These are phyloP conservation scores for Andrena fulva DNA, from an alignment of 2,888 invertebrate genomes.

Conservation along the genomic window DNA sequence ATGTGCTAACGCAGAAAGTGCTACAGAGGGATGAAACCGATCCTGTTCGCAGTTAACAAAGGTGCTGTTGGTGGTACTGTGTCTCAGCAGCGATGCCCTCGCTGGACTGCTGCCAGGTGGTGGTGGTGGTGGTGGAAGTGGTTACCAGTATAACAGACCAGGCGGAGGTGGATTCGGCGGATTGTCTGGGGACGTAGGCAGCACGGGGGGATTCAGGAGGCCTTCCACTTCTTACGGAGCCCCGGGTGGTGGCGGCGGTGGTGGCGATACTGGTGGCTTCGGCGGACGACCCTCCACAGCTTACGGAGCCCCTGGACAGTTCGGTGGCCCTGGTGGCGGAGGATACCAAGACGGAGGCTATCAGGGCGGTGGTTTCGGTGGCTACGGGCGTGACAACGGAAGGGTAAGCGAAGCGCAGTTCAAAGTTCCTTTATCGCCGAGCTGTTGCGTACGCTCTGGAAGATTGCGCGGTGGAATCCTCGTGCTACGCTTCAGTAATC, in stretches of 20 bases:
- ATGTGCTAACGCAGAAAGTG: background rate
- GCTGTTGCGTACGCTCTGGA: too few relatives aligned
- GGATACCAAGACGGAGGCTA: constrained; percentile 50
- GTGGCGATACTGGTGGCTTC: constrained; percentile 24
- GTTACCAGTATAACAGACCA: constrained; percentile 82
- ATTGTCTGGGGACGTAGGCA: constrained; percentile 61
- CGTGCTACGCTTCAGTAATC: background rate
- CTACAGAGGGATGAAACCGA: background rate
- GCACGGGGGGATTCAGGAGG: constrained; percentile 47
- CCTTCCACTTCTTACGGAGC: constrained; percentile 53
- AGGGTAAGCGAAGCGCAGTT: constrained; percentile 65
- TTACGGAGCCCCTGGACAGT: constrained; percentile 47
- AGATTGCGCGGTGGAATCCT: background rate
- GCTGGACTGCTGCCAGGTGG: constrained; percentile 78
- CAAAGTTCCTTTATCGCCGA: too few relatives aligned
- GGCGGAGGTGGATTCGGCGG: constrained; percentile 64
- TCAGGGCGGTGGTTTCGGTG: constrained; percentile 61
- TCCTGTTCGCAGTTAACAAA: constrained; percentile 73
- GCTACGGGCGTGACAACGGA: constrained; percentile 67
- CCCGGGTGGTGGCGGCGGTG: constrained; percentile 48
- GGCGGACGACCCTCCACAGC: constrained; percentile 34
- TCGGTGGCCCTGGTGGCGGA: constrained; percentile 35
- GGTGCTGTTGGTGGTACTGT: constrained; percentile 75
- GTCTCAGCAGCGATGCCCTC: constrained; percentile 72
- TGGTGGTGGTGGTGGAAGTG: constrained; percentile 73